Conservation (phyloP, 2,888 invertebrate species). For the Apotomis turbidana region DNA sequence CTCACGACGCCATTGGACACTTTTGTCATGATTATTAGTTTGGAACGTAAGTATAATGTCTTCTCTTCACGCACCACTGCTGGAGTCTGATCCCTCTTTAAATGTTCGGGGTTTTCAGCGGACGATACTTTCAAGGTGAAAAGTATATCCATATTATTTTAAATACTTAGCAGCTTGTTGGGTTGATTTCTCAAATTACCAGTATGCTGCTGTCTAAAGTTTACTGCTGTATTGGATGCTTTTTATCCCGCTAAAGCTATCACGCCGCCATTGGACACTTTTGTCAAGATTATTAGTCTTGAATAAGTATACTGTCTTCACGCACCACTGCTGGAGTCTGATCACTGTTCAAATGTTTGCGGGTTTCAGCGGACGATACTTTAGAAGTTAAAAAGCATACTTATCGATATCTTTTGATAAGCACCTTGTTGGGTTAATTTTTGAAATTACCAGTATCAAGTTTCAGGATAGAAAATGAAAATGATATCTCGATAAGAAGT, state of each 20-base stretch:
- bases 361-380: constrained; percentile 18
- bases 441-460: background rate
- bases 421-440: too few species aligned
- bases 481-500: too few species aligned
- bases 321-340: constrained; percentile 15
- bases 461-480: too few species aligned
- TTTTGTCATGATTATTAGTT: constrained; percentile 67
- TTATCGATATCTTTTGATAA: too few species aligned
- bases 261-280: constrained; percentile 62
- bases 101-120: constrained; percentile 21
- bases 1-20: constrained; percentile 61
- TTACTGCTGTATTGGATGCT: constrained; percentile 51
- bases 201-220: constrained; percentile 4
- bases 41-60: constrained; percentile 47
- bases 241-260: too few species aligned
- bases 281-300: constrained; percentile 65
- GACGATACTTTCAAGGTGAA: background rate
- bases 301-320: constrained; percentile 42
- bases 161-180: too few species aligned
- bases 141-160: background rate
- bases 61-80: constrained; percentile 24
- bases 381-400: background rate
- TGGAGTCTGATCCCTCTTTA: constrained; percentile 23
- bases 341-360: constrained; percentile 24
- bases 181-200: too few species aligned